These are phyloP conservation scores for Rhimphoctona megacephalus DNA, from an alignment of 2,888 invertebrate genomes.

Conservation along the genomic window DNA sequence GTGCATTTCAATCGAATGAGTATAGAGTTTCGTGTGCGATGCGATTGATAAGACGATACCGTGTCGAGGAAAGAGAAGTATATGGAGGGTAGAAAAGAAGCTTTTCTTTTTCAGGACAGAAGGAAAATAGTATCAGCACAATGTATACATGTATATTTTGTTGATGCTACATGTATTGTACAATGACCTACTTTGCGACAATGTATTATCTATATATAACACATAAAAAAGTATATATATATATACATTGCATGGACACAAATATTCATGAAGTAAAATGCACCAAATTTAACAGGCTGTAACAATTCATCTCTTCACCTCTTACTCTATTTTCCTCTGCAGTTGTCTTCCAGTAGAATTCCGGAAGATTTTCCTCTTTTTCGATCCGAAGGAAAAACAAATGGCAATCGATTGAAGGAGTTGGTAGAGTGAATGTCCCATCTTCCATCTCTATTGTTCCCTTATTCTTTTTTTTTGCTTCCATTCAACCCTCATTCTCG, in stretches of 20 bases:
- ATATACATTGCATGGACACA: background rate
- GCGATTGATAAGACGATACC: slow-evolving; percentile 4
- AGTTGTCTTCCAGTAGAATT: slow-evolving; percentile 30
- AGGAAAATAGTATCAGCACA: slow-evolving; percentile 19
- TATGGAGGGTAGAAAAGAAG: background rate
- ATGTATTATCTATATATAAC: background rate
- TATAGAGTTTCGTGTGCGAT: background rate
- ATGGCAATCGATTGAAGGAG: slow-evolving; percentile 58
- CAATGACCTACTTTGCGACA: background rate
- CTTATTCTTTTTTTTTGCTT: background rate
- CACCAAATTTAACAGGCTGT: slow-evolving; percentile 1
- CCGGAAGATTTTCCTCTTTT: slow-evolving; percentile 18
- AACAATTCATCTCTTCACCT: slow-evolving; percentile 8
- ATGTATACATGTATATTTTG: slow-evolving; percentile 3
- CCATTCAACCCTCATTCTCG: slow-evolving; percentile 49
- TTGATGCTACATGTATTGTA: slow-evolving; percentile 5
- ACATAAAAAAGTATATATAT: background rate
- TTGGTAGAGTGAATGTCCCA: slow-evolving; percentile 31
- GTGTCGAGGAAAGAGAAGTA: background rate
- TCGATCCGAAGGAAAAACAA: slow-evolving; percentile 40
- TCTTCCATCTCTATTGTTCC: slow-evolving; percentile 36
- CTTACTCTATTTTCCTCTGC: background rate
- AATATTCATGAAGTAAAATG: slow-evolving; percentile 33
- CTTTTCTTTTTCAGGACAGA: background rate
- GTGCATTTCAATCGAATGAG: background rate